phyloP scores from a whole-genome alignment of 2,113 vertebrate genomes.

The Micromys minutus region DNA sequence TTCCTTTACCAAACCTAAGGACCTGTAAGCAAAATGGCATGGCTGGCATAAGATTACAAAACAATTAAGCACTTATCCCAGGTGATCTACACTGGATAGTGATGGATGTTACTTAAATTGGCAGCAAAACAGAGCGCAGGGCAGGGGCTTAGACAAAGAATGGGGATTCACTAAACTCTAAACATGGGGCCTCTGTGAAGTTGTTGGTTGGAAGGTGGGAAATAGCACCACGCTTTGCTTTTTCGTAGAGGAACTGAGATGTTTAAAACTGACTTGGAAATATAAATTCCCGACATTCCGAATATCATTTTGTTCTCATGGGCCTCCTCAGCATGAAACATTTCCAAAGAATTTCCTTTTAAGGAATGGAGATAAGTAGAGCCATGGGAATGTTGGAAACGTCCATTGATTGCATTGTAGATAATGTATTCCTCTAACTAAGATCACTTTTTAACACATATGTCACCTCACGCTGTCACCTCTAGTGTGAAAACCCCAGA shows the following conservation, averaged over 20 bases:
- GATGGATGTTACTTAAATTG: background rate
- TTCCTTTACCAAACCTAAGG: background rate
- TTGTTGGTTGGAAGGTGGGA: background rate
- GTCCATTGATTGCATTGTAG: constrained; percentile 42
- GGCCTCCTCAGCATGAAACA: background rate
- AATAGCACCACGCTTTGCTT: background rate
- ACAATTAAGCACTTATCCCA: background rate
- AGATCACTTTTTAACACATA: background rate
- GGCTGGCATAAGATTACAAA: background rate
- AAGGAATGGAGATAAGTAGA: constrained; percentile 44
- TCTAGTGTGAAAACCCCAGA: background rate
- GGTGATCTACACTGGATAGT: background rate
- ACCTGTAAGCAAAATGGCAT: background rate
- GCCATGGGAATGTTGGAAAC: background rate
- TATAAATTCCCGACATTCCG: background rate
- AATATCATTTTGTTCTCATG: background rate
- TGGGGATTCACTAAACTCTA: background rate
- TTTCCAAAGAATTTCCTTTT: constrained; percentile 46
- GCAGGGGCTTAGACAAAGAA: background rate
- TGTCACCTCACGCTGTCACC: background rate
- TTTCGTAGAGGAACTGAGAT: background rate
- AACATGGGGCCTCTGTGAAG: background rate
- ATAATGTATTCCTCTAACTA: constrained; percentile 54
- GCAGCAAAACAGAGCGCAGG: background rate
- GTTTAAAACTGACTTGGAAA: background rate